Conservation (phyloP, 1,140 invertebrate species). For the Aphis gossypii region DNA sequence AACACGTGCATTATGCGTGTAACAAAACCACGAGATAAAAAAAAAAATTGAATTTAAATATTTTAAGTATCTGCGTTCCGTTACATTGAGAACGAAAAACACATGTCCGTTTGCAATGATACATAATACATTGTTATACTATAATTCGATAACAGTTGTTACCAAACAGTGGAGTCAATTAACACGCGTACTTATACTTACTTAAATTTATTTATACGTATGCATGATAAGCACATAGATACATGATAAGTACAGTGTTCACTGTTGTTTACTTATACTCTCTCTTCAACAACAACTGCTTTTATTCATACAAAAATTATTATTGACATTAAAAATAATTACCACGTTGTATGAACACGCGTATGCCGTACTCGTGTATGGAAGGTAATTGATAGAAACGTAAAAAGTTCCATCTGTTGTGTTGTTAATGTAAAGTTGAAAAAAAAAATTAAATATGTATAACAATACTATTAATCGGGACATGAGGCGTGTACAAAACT, state of each 20-base stretch:
- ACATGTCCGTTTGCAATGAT: neutral
- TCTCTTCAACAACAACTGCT: neutral
- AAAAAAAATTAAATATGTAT: neutral
- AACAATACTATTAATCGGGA: neutral
- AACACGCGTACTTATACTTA: too few relatives aligned
- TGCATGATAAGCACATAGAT: too few relatives aligned
- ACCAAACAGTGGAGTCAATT: neutral
- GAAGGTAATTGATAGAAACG: neutral
- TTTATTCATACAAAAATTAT: neutral
- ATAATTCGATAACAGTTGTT: neutral
- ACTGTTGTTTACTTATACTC: neutral
- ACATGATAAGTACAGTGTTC: neutral
- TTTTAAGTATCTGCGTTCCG: neutral
- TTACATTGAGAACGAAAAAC: neutral
- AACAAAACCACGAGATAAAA: neutral
- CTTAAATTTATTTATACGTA: neutral
- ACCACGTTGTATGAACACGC: neutral
- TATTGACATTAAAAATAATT: constrained; percentile 4
- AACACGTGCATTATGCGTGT: neutral
- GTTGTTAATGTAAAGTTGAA: neutral
- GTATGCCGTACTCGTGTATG: neutral
- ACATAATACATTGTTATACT: neutral
- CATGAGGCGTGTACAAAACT: neutral
- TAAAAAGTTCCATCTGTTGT: neutral
- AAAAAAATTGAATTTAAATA: neutral